Base-by-base conservation (phyloP, 2,113 vertebrate species). In the Brachyistius frenatus region DNA sequence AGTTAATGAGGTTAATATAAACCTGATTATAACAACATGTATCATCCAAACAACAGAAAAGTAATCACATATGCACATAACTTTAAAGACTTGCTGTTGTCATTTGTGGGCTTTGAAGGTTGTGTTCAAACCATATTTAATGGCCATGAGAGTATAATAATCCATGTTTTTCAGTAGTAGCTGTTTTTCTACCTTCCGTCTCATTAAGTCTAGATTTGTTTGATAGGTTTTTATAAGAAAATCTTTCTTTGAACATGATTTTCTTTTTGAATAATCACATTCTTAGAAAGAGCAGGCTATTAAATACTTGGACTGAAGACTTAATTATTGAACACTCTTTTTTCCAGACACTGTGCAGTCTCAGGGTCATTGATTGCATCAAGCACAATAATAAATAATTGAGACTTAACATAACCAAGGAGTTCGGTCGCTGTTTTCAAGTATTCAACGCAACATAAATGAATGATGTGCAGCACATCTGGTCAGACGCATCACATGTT, bases 401-500 rank as follows among this genome's bases (percentile, higher is more conserved):
- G 14, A 72, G n/a, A 37, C 13, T 80, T 66, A 23, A 30, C 8
- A 0, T 46, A 52, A 41, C 7, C 30, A 63, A 49, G 35, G 35
- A 75, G 66, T 62, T 62, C n/a, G 61, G 53, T 61, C 13, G 16
- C 6, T 68, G 1, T 46, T 81, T 76, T 66, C n/a, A 67, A 65
- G 31, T 15, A 81, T 80, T 64, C 57, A 50, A 14, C 69, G 9
- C 55, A 5, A 23, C 50, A 83, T 56, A 37, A 74, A 80, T 78
- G 46, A 82, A 74, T 78, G 35, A 80, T 60, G 14, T 52, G 32
- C 44, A 32, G 30, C 65, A 78, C 78, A 76, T 70, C 52, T 73
- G 68, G 54, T 11, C 53, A 68, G 44, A 61, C 60, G 55, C 60
- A 39, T 56, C 54, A 6, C 23, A 50, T 50, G 35, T 54, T 85